A percentile compares a stretch with the other conserved stretches of the same genome.
These are phyloP conservation scores for Chaetoderma sp. DNA, from an alignment of 2,888 invertebrate genomes.

Conservation along the genomic window DNA sequence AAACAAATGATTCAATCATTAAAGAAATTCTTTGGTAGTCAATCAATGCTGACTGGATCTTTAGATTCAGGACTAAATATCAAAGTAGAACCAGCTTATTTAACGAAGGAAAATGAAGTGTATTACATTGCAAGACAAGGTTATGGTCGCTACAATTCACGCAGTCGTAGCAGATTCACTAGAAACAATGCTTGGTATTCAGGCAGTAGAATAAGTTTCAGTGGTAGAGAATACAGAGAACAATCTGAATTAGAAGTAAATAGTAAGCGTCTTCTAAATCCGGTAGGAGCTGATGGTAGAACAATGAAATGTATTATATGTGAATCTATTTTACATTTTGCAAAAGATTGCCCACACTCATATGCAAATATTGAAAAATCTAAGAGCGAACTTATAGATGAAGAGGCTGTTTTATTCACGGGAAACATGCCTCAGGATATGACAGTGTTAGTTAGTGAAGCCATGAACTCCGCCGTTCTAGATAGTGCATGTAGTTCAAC, in stretches of 20 bases:
- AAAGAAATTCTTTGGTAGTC: not conserved
- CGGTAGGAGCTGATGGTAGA: not conserved
- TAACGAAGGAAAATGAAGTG: not conserved
- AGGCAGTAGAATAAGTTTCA: no score
- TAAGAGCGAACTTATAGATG: not conserved
- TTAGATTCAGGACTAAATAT: no score
- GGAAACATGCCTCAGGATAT: not conserved
- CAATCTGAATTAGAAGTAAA: no score
- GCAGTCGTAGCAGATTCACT: no score
- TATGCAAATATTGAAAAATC: not conserved
- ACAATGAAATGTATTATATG: slow-evolving; percentile 1
- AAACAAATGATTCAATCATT: no score
- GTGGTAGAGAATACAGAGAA: no score
- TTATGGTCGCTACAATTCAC: no score
- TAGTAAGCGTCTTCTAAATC: no score
- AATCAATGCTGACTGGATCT: not conserved
- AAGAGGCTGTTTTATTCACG: slow-evolving; percentile 1
- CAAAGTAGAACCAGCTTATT: not conserved
- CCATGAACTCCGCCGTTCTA: slow-evolving; percentile 2
- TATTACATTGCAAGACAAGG: no score
- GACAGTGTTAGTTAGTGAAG: not conserved
- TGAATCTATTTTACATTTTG: slow-evolving; percentile 8
- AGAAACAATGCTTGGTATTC: no score
- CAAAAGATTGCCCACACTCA: not conserved
- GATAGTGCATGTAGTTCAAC: slow-evolving; percentile 9